Evolutionary conservation across 2,888 invertebrate species (phyloP).

Genomic region (Chymomyza amoena): DNA sequence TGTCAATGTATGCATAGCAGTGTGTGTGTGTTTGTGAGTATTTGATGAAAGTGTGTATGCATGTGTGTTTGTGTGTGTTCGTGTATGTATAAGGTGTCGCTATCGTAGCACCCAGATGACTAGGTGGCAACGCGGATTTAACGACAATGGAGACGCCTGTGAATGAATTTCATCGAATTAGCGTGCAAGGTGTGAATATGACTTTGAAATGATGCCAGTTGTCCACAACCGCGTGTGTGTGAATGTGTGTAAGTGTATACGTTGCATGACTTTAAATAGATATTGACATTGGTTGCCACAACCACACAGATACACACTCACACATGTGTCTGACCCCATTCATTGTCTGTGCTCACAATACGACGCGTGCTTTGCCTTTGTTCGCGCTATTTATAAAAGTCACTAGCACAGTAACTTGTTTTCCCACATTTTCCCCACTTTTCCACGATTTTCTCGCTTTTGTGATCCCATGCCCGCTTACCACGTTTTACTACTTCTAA

Average conservation of each 20-base stretch:
- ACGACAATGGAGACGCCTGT: conserved; percentile 3
- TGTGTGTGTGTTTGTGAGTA: background rate
- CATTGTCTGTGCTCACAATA: conserved; percentile 36
- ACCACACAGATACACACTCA: conserved; percentile 21
- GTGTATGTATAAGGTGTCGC: background rate
- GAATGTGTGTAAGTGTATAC: conserved; percentile 14
- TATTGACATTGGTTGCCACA: conserved; percentile 50
- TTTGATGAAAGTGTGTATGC: background rate
- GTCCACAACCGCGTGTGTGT: background rate
- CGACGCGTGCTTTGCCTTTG: conserved; percentile 53
- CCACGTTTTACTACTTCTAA: background rate
- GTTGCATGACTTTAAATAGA: conserved; percentile 42
- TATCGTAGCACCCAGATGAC: background rate
- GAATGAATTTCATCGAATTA: conserved; percentile 46
- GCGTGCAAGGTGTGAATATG: conserved; percentile 49
- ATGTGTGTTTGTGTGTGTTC: background rate
- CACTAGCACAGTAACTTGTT: conserved; percentile 70
- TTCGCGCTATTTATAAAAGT: conserved; percentile 69
- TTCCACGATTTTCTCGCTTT: conserved; percentile 12
- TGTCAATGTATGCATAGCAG: background rate
- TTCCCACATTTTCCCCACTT: conserved; percentile 44
- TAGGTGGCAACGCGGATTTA: conserved; percentile 18
- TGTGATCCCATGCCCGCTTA: background rate
- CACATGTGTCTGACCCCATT: conserved; percentile 24
- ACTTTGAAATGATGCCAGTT: conserved; percentile 25